Evolutionary conservation across 2,113 vertebrate genomes (phyloP), one percentile per base, ranked within the genome.

Genomic region (Melierax canorus): DNA sequence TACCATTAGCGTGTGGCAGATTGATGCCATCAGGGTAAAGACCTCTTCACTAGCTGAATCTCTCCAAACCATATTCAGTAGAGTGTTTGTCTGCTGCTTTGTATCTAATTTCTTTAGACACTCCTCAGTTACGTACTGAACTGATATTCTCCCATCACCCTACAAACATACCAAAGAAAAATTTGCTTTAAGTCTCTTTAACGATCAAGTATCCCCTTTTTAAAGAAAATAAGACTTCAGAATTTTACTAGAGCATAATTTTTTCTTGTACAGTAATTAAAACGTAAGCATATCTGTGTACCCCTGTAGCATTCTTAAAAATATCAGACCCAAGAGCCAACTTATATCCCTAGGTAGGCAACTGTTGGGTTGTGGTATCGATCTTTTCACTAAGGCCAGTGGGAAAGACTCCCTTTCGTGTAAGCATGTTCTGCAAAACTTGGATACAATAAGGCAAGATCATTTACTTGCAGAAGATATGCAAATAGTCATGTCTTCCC

Each of bases 1-100:
- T 67, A 99, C 99, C 99, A 99, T 99, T 12, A 99, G 98, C 0
- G 99, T 99, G 98, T 99, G 99, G 97, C 99, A 99, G 97, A 99
- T 98, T 34, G 99, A 99, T 6, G 99, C 99, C 99, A 99, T 99
- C 72, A 98, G 92, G 7, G 98, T 98, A 79, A 99, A 98, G 75
- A 99, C 98, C 76, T 99, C 99, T 95, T 99, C 99, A 34, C 99
- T 99, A 89, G 99, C 99, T 0, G 99, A 99, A 95, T 99, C 99
- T 95, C 99, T 98, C 99, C 99, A 99, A 64, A 99, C 99, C 98
- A 99, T 98, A 94, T 98, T 99, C 62, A 99, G 93, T 10, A 99
- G 96, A 14, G 99, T 98, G 43, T 99, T 99, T 13, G 99, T 99
- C 98, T 99, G 99, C 87, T 99, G 99, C 92, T 99, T 99, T 2